A percentile compares a stretch with the other conserved stretches of the same genome.
Conservation (phyloP, 2,888 invertebrate genomes). For the Graphium colonna region DNA sequence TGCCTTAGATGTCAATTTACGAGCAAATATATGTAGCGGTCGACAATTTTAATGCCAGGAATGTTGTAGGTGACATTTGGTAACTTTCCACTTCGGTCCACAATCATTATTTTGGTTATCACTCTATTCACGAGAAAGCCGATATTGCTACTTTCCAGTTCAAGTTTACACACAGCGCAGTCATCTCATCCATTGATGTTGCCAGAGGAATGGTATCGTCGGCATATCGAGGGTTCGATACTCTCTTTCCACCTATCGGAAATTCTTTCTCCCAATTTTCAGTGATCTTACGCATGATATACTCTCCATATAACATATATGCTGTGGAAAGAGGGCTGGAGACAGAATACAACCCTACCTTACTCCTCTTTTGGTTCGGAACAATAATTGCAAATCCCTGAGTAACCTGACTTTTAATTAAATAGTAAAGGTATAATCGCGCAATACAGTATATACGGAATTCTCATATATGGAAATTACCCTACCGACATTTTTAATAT, state of each 20-base stretch:
- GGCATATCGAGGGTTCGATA: background rate
- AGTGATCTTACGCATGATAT: slow-evolving; percentile 8
- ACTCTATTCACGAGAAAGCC: background rate
- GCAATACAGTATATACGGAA: too few relatives aligned
- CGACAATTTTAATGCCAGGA: background rate
- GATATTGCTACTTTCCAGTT: background rate
- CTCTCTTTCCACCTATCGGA: background rate
- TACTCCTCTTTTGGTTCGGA: slow-evolving; percentile 6
- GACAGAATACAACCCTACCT: slow-evolving; percentile 12
- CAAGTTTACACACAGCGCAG: background rate
- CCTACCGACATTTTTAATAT: too few relatives aligned
- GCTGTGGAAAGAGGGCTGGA: slow-evolving; percentile 8
- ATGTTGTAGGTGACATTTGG: background rate
- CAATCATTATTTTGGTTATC: background rate
- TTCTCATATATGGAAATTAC: too few relatives aligned
- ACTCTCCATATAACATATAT: too few relatives aligned
- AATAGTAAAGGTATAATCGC: too few relatives aligned
- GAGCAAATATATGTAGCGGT: background rate
- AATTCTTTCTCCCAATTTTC: slow-evolving; percentile 1
- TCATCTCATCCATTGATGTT: background rate
- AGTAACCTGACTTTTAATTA: too few relatives aligned
- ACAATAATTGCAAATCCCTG: too few relatives aligned
- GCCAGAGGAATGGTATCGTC: background rate
- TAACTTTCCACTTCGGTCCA: background rate
- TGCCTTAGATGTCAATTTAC: background rate